These are phyloP conservation scores for Tromatobia lineatoria DNA, from an alignment of 2,888 invertebrate species.

Conservation along the genomic window DNA sequence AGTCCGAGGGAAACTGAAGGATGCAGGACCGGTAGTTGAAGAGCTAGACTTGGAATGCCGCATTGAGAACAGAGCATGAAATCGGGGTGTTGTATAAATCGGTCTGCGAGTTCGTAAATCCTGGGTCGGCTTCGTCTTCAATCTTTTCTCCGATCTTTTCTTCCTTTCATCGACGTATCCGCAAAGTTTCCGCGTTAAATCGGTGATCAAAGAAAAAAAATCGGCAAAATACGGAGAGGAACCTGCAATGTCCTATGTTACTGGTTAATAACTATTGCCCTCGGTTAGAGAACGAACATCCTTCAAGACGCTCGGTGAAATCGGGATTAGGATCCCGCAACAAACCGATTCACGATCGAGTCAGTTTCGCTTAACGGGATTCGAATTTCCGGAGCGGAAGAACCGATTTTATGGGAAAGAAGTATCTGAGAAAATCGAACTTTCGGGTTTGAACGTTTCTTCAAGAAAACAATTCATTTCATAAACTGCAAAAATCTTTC, in stretches of 20 bases:
- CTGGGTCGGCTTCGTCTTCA: constrained; percentile 36
- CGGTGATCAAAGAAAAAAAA: constrained; percentile 70
- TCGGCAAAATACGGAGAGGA: constrained; percentile 22
- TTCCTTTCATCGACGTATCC: constrained; percentile 59
- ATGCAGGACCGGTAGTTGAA: constrained; percentile 1
- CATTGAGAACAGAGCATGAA: constrained; percentile 66
- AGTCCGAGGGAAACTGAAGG: constrained; percentile 5
- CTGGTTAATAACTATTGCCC: constrained; percentile 50
- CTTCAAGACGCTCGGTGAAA: constrained; percentile 56
- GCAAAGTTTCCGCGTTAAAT: constrained; percentile 73
- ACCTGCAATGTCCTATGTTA: constrained; percentile 57
- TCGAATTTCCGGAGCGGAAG: constrained; percentile 73
- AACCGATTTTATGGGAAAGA: constrained; percentile 80
- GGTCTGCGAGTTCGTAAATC: constrained; percentile 13
- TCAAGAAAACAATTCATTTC: constrained; percentile 15
- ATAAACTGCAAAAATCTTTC: background rate
- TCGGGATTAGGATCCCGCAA: constrained; percentile 72
- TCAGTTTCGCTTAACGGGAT: constrained; percentile 79
- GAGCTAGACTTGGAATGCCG: constrained; percentile 13
- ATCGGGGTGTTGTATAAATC: constrained; percentile 63
- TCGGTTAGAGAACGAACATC: constrained; percentile 59
- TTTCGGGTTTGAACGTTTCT: background rate
- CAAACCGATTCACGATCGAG: constrained; percentile 45
- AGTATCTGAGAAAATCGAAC: constrained; percentile 28
- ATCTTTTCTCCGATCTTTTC: constrained; percentile 8